Evolutionary conservation across 2,888 invertebrate genomes (phyloP).

Genomic region (Apamea sordens): DNA sequence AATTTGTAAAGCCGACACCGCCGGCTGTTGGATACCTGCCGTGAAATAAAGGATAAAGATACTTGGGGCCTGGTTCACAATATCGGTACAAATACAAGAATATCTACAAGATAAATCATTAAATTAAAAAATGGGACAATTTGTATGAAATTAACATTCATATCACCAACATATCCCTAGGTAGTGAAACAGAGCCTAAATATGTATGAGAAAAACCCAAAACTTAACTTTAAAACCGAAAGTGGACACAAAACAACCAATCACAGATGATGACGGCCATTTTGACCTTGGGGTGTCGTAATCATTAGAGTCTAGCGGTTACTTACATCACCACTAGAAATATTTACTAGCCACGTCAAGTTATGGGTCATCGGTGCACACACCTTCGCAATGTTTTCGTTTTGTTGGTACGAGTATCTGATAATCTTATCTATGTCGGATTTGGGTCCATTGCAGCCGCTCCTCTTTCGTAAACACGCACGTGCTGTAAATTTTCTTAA

Average conservation of each 20-base stretch:
- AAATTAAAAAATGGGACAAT: too few relatives aligned
- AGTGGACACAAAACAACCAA: conserved; percentile 42
- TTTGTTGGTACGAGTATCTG: conserved; percentile 29
- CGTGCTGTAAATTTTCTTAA: conserved; percentile 47
- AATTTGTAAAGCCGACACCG: too few relatives aligned
- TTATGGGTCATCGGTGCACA: conserved; percentile 72
- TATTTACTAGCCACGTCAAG: conserved; percentile 69
- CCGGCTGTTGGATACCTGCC: too few relatives aligned
- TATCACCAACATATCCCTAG: too few relatives aligned
- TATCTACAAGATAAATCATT: too few relatives aligned
- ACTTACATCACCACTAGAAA: conserved; percentile 83
- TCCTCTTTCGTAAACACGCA: conserved; percentile 61
- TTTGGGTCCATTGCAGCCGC: conserved; percentile 64
- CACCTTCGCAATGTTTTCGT: conserved; percentile 53
- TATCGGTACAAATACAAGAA: too few relatives aligned
- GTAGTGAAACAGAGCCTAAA: too few relatives aligned
- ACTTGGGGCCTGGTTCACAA: too few relatives aligned
- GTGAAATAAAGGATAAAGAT: too few relatives aligned
- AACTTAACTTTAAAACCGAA: conserved; percentile 33
- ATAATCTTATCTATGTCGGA: conserved; percentile 68
- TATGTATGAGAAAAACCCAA: neutral
- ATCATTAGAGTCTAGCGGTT: conserved; percentile 65
- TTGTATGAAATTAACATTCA: too few relatives aligned
- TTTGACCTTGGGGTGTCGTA: conserved; percentile 74
- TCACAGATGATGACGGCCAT: conserved; percentile 39